Conservation (phyloP, 2,113 vertebrate species). For the Mirza zaza region DNA sequence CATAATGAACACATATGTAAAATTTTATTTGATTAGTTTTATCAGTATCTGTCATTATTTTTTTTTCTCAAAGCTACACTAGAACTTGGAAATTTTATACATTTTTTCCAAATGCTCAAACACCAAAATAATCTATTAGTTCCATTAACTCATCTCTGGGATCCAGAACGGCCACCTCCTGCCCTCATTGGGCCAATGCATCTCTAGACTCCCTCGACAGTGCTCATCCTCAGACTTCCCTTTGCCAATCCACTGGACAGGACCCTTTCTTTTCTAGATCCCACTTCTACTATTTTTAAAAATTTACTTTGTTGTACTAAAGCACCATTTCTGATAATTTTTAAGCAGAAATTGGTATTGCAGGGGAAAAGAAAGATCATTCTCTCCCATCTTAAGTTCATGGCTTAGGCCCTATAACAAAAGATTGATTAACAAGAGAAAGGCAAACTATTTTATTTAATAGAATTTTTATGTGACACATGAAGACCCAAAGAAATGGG, state of each 20-base stretch:
- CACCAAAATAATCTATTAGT: not conserved
- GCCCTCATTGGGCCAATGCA: rapidly evolving
- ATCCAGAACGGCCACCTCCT: no score
- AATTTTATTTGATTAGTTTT: not conserved
- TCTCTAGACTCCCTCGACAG: not conserved
- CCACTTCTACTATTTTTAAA: not conserved
- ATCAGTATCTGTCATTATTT: not conserved
- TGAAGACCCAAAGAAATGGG: not conserved
- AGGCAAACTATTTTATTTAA: not conserved
- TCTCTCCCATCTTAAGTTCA: not conserved
- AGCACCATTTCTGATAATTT: not conserved
- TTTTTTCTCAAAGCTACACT: not conserved
- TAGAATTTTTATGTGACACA: not conserved
- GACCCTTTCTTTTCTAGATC: not conserved
- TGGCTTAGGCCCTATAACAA: not conserved
- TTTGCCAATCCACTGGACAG: not conserved
- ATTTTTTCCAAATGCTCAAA: not conserved
- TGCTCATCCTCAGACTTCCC: rapidly evolving
- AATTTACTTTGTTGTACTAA: not conserved
- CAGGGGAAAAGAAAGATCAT: not conserved
- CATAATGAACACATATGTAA: not conserved
- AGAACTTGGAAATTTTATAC: not conserved
- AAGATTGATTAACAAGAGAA: not conserved
- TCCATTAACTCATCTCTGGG: not conserved
- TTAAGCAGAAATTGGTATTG: not conserved